Evolutionary conservation across 2,113 vertebrate genomes (phyloP).

Genomic region (Coptodon rendalli): DNA sequence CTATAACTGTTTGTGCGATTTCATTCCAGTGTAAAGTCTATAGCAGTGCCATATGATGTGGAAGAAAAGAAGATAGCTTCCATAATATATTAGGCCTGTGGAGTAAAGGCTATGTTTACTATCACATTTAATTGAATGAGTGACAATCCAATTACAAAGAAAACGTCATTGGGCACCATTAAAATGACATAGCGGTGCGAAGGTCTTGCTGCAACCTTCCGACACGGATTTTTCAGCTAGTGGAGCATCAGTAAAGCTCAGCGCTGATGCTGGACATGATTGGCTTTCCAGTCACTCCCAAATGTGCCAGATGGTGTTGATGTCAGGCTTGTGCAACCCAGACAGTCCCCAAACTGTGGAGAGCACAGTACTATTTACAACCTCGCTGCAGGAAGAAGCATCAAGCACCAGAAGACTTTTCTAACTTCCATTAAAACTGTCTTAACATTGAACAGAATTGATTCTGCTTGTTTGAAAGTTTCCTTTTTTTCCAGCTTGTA

Average conservation of each 20-base stretch:
- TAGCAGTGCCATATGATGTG: neutral
- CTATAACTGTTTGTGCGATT: neutral
- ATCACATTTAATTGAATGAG: neutral
- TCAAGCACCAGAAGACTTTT: neutral
- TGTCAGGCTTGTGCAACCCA: neutral
- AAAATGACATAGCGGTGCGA: neutral
- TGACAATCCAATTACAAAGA: neutral
- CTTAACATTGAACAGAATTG: neutral
- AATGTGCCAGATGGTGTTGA: neutral
- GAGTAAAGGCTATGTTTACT: neutral
- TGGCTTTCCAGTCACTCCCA: neutral
- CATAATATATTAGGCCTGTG: neutral
- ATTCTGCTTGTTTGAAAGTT: neutral
- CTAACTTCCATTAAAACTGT: neutral
- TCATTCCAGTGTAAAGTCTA: neutral
- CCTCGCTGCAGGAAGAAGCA: neutral
- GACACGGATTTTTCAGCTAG: neutral
- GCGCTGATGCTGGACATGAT: neutral
- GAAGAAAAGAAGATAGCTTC: neutral
- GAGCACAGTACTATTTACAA: neutral
- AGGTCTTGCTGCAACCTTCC: neutral
- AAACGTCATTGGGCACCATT: neutral
- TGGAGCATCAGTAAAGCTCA: neutral
- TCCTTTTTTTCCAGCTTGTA: neutral
- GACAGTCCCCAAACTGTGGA: neutral